phyloP scores from a whole-genome alignment of 2,113 vertebrate genomes.

The Haliaeetus leucogaster region DNA sequence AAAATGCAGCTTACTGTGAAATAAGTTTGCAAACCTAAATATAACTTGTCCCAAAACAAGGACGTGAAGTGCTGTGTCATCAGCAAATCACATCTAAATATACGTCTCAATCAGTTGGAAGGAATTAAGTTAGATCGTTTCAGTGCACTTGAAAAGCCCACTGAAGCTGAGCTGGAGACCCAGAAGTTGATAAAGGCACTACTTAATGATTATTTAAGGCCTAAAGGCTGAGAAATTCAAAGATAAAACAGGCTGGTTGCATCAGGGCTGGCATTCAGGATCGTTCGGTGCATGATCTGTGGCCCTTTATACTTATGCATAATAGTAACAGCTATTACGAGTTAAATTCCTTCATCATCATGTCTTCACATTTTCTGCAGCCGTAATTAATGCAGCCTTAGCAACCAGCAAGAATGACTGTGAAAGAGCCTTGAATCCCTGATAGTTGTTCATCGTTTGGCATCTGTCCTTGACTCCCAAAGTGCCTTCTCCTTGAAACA shows the following conservation, averaged over 20 bases:
- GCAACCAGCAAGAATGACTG: not conserved
- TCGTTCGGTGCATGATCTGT: not conserved
- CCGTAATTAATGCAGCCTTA: not conserved
- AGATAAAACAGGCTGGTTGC: not conserved
- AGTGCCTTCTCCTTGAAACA: not conserved
- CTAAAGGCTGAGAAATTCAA: not conserved
- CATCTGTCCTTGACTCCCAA: not conserved
- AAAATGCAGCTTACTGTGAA: not conserved
- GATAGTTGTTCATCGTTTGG: not conserved
- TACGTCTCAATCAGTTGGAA: not conserved
- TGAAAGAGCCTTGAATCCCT: not conserved
- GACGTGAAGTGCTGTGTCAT: not conserved
- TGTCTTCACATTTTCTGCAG: not conserved
- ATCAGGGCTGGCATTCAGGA: not conserved
- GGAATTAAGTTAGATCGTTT: not conserved
- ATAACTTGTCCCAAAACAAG: slow-evolving; percentile 46
- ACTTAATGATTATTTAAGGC: not conserved
- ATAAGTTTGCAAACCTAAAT: slow-evolving; percentile 45
- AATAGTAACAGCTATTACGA: not conserved
- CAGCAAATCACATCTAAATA: slow-evolving; percentile 17
- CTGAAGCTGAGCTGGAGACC: not conserved
- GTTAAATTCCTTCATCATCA: not conserved
- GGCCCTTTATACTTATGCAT: not conserved
- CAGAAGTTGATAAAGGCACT: not conserved
- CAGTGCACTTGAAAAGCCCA: not conserved